Base-by-base conservation (phyloP, 2,888 invertebrate species). In the Marronus borbonicus region DNA sequence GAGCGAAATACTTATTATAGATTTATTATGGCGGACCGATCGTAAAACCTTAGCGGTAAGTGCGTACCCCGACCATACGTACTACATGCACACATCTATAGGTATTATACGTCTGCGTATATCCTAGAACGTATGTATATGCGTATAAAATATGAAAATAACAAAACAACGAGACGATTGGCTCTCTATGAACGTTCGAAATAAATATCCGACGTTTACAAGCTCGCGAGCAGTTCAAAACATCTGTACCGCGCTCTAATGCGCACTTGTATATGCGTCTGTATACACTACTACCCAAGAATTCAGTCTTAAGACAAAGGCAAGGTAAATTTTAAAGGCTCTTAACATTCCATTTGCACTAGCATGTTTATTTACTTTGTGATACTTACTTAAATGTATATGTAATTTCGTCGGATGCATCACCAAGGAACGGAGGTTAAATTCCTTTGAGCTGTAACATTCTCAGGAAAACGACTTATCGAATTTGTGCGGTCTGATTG, bases 1-100 rank as follows among this genome's bases (percentile, higher is more conserved):
- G 81, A 77, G 81, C 82, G 81, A 80, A 83, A 84, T 82, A 83
- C 83, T 83, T 84, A 82, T 84, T 83, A 84, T 81, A 82, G 84
- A 84, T 84, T 84, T 84, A 84, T 83, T 84, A 82, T 82, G 81
- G 83, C 83, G 81, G 81, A 80, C 82, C 81, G 83, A 50, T 82
- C 83, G 81, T 84, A 84, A 84, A 84, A 79, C 79, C 58, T 60
- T 66, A 24, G 49, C 44, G 20, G 28, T 68, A 68, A 68, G 68
- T 65, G 65, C 55, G 55, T 55, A 50, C 44, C 44, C 44, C 44
- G 44, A 12, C 8, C 44, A 44, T 44, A 44, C 44, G 1, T 12
- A 44, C 10, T 36, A 5, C 31, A 36, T 36, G 31, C 31, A 36
- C 31, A 36, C 31, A 5, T 36, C 12, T 28, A 49, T 24, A 20